Conservation (phyloP, 2,113 vertebrate species). For the Alaudala cheleensis region DNA sequence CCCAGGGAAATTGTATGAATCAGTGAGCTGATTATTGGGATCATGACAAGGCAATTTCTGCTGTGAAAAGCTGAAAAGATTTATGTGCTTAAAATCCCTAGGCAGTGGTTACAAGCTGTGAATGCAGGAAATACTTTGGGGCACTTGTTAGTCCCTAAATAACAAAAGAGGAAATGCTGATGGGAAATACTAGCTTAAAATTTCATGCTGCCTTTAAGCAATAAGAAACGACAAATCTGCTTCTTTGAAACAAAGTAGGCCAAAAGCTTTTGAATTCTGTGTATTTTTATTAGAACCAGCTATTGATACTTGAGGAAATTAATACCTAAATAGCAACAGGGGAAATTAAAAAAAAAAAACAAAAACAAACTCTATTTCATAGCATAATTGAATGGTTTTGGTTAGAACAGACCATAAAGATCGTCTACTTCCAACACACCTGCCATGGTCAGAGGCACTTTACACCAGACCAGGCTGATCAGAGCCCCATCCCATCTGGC, state of each 20-base stretch:
- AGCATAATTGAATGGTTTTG: neutral
- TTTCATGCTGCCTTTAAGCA: neutral
- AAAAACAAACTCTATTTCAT: neutral
- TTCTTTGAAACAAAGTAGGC: neutral
- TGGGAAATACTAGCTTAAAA: neutral
- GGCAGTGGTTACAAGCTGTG: neutral
- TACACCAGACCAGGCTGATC: neutral
- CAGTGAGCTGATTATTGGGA: neutral
- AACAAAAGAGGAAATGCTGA: neutral
- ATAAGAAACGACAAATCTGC: neutral
- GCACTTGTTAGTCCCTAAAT: neutral
- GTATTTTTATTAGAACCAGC: neutral
- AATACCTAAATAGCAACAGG: neutral
- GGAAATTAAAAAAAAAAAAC: neutral
- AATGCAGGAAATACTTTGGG: slow-evolving; percentile 15
- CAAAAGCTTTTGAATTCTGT: neutral
- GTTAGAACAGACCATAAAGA: neutral
- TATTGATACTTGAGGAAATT: neutral
- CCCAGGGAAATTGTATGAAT: neutral
- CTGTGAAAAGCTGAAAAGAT: neutral
- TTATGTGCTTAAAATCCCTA: neutral
- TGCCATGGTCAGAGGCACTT: neutral
- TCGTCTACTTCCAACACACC: neutral
- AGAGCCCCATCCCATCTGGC: neutral
- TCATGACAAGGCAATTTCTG: neutral